Conservation (phyloP, 2,113 vertebrate species). For the Macrotus californicus region DNA sequence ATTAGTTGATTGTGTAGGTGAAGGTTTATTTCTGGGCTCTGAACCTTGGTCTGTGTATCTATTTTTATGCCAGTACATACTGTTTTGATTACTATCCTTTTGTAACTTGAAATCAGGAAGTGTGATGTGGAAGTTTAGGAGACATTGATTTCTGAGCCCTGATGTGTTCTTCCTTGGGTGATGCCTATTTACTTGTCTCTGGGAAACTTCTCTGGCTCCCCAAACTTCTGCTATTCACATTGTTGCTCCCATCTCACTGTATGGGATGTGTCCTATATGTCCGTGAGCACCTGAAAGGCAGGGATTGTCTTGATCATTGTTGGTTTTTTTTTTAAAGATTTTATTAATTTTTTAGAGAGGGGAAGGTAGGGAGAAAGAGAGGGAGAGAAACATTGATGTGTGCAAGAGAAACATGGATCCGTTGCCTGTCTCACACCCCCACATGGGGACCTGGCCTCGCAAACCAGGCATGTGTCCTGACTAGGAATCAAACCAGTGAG, state of each 20-base stretch:
- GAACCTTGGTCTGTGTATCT: not conserved
- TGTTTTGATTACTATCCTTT: not conserved
- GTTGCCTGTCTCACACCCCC: too few species aligned
- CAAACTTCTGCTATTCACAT: not conserved
- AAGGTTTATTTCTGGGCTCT: not conserved
- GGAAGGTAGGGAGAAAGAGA: too few species aligned
- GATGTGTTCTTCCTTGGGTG: not conserved
- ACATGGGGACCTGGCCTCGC: too few species aligned
- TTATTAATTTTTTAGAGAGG: too few species aligned
- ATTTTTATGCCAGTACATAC: not conserved
- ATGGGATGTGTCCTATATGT: not conserved
- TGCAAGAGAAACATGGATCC: too few species aligned
- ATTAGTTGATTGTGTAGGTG: not conserved
- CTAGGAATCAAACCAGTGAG: too few species aligned
- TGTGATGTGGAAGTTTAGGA: not conserved
- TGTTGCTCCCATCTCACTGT: not conserved
- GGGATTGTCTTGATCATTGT: not conserved
- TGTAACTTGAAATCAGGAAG: not conserved
- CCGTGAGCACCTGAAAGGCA: not conserved
- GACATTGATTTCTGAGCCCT: not conserved
- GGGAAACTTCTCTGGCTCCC: not conserved
- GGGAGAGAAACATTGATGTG: too few species aligned
- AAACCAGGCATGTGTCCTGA: too few species aligned
- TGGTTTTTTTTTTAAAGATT: not conserved
- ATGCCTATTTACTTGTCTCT: not conserved